Evolutionary conservation across 1,140 invertebrate genomes (phyloP), one percentile per base, ranked within the genome.

Genomic region (Plodia interpunctella): DNA sequence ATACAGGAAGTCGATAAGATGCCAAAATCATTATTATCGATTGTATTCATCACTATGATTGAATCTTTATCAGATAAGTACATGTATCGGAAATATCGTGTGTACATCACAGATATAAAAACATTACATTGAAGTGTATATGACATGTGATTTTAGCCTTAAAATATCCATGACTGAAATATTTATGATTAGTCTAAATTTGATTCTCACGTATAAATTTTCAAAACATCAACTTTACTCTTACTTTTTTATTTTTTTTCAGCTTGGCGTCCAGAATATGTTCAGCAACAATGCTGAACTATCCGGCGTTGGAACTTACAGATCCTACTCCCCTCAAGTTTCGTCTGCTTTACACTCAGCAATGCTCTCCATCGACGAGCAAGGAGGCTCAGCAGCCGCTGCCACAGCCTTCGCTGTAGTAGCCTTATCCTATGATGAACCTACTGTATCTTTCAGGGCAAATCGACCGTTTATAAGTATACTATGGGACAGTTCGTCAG

Each of bases 361-460:
- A 0, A 92, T 91, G 68, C 91, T 96, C 54, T 91, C 93, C 53
- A 92, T 96, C 0, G 93, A 95, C 63, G 95, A 96, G 78, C 81
- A 93, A 65, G 95, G 95, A 17, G 94, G 92, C 5, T 88, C 92
- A 49, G 94, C 94, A 19, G 91, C 94, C 2, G 94, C 93, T 5
- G 92, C 92, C 2, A 93, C 94, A 62, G 90, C 91, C 70, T 90
- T 90, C 32, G 72, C 83, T 17, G 90, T 92, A 0, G 87, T 93
- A 38, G 92, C 93, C 2, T 70, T 94, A 25, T 93, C 93, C 68
- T 90, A 90, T 13, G 78, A 90, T 6, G 87, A 90, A 25, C 77
- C 79, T 30, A 88, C 73, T 15, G 58, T 82, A 0, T 58, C 63
- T 4, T 87, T 96, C 68, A 87, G 67, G 50, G 92, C 91, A 9